Evolutionary conservation across 2,888 invertebrate species (phyloP).

Genomic region (Andricus quercusramuli): DNA sequence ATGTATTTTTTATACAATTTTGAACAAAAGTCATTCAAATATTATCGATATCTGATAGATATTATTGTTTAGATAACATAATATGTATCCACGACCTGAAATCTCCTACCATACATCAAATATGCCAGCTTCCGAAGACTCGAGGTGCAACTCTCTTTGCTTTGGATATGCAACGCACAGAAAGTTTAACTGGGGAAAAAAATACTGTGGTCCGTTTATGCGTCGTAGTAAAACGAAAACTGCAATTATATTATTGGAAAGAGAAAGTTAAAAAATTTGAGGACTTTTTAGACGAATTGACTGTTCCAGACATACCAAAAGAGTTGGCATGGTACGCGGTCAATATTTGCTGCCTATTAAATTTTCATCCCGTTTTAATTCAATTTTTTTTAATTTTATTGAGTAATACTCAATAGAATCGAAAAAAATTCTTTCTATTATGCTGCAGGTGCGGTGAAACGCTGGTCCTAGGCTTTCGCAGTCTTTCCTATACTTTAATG

Average conservation of each 20-base stretch:
- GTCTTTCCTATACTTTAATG: constrained; percentile 73
- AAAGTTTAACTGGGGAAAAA: constrained; percentile 85
- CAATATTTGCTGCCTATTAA: not conserved
- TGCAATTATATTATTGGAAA: constrained; percentile 94
- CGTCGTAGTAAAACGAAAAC: constrained; percentile 91
- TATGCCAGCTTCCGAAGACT: constrained; percentile 88
- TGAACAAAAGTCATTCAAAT: not conserved
- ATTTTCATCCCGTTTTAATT: no score
- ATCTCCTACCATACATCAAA: constrained; percentile 88
- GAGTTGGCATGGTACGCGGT: constrained; percentile 71
- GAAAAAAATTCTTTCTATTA: not conserved
- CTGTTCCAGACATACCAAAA: constrained; percentile 80
- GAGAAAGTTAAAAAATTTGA: constrained; percentile 91
- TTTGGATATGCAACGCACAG: constrained; percentile 85
- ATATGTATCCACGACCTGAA: constrained; percentile 91
- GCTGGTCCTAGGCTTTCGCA: constrained; percentile 74
- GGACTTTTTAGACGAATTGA: constrained; percentile 82
- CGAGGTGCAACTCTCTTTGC: constrained; percentile 95
- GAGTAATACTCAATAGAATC: not conserved
- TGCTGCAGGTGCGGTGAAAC: constrained; percentile 72
- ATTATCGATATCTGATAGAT: not conserved
- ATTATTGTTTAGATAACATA: constrained; percentile 83
- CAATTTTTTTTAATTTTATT: no score
- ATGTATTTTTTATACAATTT: not conserved
- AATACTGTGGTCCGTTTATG: constrained; percentile 90